A percentile compares a stretch with the other conserved stretches of the same genome.
These are phyloP conservation scores for Coelopa frigida DNA, from an alignment of 1,140 invertebrate species.

Conservation along the genomic window DNA sequence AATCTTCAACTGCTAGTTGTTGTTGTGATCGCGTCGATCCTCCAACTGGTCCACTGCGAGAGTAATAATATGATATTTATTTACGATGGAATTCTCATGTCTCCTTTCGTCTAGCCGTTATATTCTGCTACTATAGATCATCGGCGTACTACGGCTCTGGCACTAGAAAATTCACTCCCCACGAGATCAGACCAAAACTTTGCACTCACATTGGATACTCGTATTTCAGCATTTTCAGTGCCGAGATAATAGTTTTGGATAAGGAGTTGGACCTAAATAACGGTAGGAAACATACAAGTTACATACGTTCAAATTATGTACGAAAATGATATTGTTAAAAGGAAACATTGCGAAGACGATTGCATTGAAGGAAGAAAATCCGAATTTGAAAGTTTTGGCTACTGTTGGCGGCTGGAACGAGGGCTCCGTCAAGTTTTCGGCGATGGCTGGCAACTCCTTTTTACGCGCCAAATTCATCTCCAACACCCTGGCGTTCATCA, in stretches of 20 bases:
- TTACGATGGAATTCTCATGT: no score
- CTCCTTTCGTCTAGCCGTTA: no score
- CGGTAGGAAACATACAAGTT: no score
- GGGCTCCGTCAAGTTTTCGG: conserved; percentile 60
- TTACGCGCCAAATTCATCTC: conserved; percentile 54
- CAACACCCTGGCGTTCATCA: conserved; percentile 52
- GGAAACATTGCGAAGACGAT: conserved; percentile 51
- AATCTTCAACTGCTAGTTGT: no score
- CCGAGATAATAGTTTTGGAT: conserved; percentile 49
- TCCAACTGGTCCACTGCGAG: no score
- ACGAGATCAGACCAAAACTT: conserved; percentile 53
- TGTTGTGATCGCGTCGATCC: no score
- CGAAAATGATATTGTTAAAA: no score
- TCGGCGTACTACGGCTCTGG: conserved; percentile 56
- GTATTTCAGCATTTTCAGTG: conserved; percentile 53
- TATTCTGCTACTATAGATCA: conserved; percentile 58
- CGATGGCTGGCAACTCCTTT: conserved; percentile 47
- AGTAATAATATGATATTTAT: no score
- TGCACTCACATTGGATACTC: conserved; percentile 66
- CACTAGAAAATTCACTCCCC: conserved; percentile 50
- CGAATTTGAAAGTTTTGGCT: conserved; percentile 58
- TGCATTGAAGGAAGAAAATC: conserved; percentile 55
- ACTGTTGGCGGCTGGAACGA: conserved; percentile 75
- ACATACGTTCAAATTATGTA: no score
- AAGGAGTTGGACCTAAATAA: conserved; percentile 54